Base-by-base conservation (phyloP, 2,113 vertebrate genomes). In the Callospermophilus lateralis region DNA sequence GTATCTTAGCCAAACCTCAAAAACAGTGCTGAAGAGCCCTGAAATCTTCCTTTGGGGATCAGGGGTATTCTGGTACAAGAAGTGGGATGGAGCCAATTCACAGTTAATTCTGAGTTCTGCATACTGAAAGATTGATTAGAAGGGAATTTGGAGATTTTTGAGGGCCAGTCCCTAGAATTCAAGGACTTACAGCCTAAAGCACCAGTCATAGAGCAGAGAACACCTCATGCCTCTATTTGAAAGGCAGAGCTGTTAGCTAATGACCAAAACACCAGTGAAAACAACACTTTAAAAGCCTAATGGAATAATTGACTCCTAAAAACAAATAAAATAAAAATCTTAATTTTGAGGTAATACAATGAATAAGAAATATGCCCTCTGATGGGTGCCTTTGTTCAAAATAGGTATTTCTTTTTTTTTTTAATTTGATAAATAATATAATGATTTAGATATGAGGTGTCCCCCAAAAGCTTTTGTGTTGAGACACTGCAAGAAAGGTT, bases 1-100 rank as follows among this genome's bases (percentile, higher is more conserved):
- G 0, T 39, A 2, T 9, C 4, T 58, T 37, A 16, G 30, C 1
- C 37, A 8, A 10, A 8, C 17, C 63, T 28, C 30, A 3, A 9
- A 7, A 19, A 7, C 13, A 34, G 42, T 4, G n/a, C 11, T 42
- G 20, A 67, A 0, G 1, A 45, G 22, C 9, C 39, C 39, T 11
- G 11, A 55, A 32, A 67, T 58, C 17, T 55, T 30, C 37, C 48
- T 68, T 34, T 13, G 1, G 4, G 9, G 3, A 0, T 55, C 32
- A 83, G 9, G 24, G 19, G 30, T 19, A 37, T 72, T 3, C 15
- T 70, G 24, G 6, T 24, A 11, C 6, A 16, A 7, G 37, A 55
- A 61, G 12, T 6, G 0, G 8, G 28, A 3, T 24, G 6, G 34
- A 12, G 4, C n/a, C 13, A 55, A 30, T 81, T 39, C 32, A 11